Evolutionary conservation across 2,113 vertebrate genomes (phyloP), one percentile per base, ranked within the genome.

Genomic region (Corydoras sp.): DNA sequence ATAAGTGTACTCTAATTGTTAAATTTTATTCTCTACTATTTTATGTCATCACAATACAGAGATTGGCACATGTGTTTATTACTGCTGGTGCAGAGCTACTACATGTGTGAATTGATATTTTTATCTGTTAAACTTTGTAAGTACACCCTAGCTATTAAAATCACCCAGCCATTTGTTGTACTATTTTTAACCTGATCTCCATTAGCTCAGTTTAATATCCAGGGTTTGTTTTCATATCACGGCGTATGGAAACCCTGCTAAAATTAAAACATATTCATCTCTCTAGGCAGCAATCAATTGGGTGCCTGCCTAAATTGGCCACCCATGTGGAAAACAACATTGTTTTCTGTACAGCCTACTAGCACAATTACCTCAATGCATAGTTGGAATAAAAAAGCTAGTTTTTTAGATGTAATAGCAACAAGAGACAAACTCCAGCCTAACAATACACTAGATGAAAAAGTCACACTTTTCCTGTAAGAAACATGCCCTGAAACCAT

Each of bases 321-420:
- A 50, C 62, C 62, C 65, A 59, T 58, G 71, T 58, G 62, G 71
- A 72, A 65, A 49, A 72, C 62, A 13, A 58, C 53, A 72, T 58
- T 72, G 70, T 63, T 43, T 56, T 55, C 50, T 55, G 69, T 72
- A 15, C 32, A 65, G 53, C 12, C 11, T 30, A 64, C 24, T 53
- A 58, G 58, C 49, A 53, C 62, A 64, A 72, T 64, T 32, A 48
- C 61, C 11, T 51, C 14, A 65, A 32, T 58, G 13, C 43, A 58
- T 49, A 18, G 50, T 43, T 51, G 11, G 29, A 49, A 14, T 13
- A 12, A 10, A 59, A 59, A 30, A 24, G n/a, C 10, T 54, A 24
- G n/a, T 62, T 31, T 43, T 71, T 63, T 62, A 3, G 69, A 1
- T 9, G 5, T 54, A 14, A 12, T 53, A 14, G 1, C 51, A 53